phyloP scores from a whole-genome alignment of 2,113 vertebrate genomes.

The Corythoichthys intestinalis region DNA sequence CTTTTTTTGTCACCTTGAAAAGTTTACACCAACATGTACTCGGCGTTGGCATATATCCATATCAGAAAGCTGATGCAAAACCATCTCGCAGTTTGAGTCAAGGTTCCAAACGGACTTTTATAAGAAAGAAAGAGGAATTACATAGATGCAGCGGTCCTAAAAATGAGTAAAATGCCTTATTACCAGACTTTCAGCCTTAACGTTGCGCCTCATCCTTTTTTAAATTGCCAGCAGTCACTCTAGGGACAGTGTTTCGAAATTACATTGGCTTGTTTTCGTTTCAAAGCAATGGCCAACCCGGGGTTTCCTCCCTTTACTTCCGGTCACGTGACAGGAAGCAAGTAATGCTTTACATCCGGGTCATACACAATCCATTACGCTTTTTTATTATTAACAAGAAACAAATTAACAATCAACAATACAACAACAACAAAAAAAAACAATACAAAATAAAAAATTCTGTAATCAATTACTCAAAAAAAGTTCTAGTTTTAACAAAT shows the following conservation, averaged over 20 bases:
- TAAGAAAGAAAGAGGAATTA: background rate
- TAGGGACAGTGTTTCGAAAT: background rate
- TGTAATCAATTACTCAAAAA: too few species aligned
- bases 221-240: background rate
- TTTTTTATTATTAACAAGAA: too few species aligned
- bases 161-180: background rate
- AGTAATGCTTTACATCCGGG: background rate
- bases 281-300: conserved; percentile 42
- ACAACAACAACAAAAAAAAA: too few species aligned
- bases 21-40: background rate
- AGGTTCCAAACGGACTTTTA: background rate
- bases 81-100: background rate
- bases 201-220: background rate
- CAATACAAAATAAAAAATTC: too few species aligned
- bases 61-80: background rate
- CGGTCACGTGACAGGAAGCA: conserved; percentile 39
- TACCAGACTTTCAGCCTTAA: conserved; percentile 17
- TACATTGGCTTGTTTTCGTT: conserved; percentile 15
- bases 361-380: background rate
- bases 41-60: background rate
- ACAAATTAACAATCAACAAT: too few species aligned
- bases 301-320: conserved; percentile 25
- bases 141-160: background rate
- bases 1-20: background rate
- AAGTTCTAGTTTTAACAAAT: too few species aligned